Evolutionary conservation across 2,888 invertebrate species (phyloP).

Genomic region (Cerceris ruficornis): DNA sequence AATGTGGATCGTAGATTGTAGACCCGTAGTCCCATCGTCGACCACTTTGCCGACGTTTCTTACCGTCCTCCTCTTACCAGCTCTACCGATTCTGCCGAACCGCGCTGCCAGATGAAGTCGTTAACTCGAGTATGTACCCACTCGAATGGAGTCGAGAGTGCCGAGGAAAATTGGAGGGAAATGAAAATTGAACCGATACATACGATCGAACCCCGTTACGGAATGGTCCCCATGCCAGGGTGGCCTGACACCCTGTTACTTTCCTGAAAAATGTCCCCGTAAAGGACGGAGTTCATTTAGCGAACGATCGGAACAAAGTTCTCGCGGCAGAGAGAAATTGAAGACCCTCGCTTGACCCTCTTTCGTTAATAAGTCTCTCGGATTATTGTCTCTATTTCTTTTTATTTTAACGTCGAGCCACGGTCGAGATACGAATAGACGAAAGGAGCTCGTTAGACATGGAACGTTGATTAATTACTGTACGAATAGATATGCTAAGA

Average conservation of each 20-base stretch:
- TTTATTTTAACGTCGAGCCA: not conserved
- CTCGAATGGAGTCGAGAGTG: conserved; percentile 63
- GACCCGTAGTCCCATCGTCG: not conserved
- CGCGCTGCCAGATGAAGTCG: conserved; percentile 70
- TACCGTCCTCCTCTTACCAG: conserved; percentile 25
- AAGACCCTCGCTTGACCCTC: conserved; percentile 3
- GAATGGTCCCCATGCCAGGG: conserved; percentile 10
- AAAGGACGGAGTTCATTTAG: conserved; percentile 26
- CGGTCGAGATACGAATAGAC: too few species aligned
- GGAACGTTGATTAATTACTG: too few species aligned
- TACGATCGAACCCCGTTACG: conserved; percentile 29
- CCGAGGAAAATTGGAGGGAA: conserved; percentile 69
- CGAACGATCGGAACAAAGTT: not conserved
- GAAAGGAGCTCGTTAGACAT: too few species aligned
- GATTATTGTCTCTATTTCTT: not conserved
- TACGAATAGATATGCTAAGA: too few species aligned
- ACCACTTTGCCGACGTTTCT: conserved; percentile 40
- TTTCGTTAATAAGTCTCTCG: conserved; percentile 14
- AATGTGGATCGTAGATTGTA: not conserved
- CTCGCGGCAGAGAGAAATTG: conserved; percentile 4
- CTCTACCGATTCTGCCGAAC: conserved; percentile 39
- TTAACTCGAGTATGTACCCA: conserved; percentile 76
- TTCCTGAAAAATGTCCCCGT: conserved; percentile 21
- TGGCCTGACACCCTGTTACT: conserved; percentile 16
- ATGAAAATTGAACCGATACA: conserved; percentile 72